A percentile compares a stretch with the other conserved stretches of the same genome.
These are phyloP conservation scores for Dichetophora obliterata DNA, from an alignment of 2,888 invertebrate species.

Conservation along the genomic window DNA sequence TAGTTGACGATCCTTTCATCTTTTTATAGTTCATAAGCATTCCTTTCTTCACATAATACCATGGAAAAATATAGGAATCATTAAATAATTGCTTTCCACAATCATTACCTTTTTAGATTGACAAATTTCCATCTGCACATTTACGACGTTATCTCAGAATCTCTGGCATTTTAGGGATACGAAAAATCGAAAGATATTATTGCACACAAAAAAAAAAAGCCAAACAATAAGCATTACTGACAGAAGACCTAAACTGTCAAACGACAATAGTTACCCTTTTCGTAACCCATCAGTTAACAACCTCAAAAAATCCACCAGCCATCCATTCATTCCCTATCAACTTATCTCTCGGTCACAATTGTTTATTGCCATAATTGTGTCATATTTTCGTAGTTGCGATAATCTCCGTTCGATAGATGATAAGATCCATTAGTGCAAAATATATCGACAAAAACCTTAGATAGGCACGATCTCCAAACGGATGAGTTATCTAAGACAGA, in stretches of 20 bases:
- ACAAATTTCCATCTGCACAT: no score
- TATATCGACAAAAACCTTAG: conserved; percentile 1
- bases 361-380: conserved; percentile 28
- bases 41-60: no score
- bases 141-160: no score
- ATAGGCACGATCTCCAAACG: conserved; percentile 1
- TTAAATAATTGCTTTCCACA: no score
- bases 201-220: neutral
- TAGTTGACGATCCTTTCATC: no score
- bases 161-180: no score
- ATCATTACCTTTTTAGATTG: no score
- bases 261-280: conserved; percentile 1
- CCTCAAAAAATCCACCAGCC: no score
- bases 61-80: no score
- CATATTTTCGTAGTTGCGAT: conserved; percentile 32
- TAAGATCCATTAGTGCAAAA: conserved; percentile 29
- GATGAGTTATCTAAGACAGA: conserved; percentile 13
- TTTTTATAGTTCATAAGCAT: no score
- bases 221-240: neutral
- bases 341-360: neutral
- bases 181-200: no score
- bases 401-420: conserved; percentile 31
- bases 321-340: no score
- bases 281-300: neutral
- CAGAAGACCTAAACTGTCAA: conserved; percentile 2